Percentiles rank a stretch among this genome's conserved stretches.
These are phyloP conservation scores for Psittacula derbiana DNA, from an alignment of 2,797 vertebrate genomes.

Conservation along the genomic window DNA sequence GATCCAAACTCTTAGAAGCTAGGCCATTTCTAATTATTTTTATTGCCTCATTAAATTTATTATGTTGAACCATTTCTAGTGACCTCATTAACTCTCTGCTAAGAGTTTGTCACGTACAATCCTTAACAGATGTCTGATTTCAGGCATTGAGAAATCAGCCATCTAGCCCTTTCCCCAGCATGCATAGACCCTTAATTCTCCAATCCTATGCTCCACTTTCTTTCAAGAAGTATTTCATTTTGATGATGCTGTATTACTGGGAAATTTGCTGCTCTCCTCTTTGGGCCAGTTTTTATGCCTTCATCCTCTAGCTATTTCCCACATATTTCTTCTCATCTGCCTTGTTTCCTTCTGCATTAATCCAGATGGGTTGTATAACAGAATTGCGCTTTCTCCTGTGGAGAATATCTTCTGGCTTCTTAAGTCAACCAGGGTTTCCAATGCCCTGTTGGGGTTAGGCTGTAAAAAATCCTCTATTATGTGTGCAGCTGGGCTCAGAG, in stretches of 20 bases:
- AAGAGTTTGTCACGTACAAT: constrained; percentile 52
- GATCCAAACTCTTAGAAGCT: neutral
- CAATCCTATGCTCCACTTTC: neutral
- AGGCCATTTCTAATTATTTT: constrained; percentile 50
- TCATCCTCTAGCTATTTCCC: neutral
- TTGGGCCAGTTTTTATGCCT: constrained; percentile 4
- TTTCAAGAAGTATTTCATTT: constrained; percentile 16
- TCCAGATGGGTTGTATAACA: constrained; percentile 13
- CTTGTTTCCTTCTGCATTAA: neutral
- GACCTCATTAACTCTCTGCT: constrained; percentile 50
- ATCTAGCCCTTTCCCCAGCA: neutral
- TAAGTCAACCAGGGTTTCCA: neutral
- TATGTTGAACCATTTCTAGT: constrained; percentile 28
- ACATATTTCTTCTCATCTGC: constrained; percentile 26
- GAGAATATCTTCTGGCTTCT: constrained; percentile 37
- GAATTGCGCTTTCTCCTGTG: neutral
- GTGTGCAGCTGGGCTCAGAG: constrained; percentile 32
- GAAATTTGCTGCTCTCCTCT: neutral
- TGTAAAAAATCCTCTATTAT: constrained; percentile 36
- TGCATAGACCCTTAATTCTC: neutral
- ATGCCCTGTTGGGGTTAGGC: neutral
- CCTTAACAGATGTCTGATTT: constrained; percentile 63
- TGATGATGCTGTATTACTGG: neutral
- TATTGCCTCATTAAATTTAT: constrained; percentile 61
- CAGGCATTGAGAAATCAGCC: constrained; percentile 7